These are phyloP conservation scores for Ormyrus pomaceus DNA, from an alignment of 2,888 invertebrate genomes.

Conservation along the genomic window DNA sequence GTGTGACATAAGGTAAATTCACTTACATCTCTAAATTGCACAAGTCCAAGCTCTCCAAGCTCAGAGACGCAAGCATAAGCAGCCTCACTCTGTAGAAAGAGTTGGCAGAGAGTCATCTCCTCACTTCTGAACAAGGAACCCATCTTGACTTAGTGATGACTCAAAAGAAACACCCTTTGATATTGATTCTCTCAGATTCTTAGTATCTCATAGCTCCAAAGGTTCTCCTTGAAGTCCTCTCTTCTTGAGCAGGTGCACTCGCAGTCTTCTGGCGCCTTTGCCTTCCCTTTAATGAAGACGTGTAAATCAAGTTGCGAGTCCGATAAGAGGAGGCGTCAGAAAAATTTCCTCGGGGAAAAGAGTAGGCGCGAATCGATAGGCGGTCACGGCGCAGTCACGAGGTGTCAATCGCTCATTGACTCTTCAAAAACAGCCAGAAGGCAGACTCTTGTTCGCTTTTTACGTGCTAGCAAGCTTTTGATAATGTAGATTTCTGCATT, in stretches of 20 bases:
- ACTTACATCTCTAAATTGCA: constrained; percentile 97
- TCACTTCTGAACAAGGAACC: constrained; percentile 97
- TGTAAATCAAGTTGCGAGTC: constrained; percentile 5
- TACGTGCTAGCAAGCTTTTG: not conserved
- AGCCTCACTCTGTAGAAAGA: constrained; percentile 98
- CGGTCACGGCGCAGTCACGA: constrained; percentile 54
- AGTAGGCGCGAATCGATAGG: constrained; percentile 49
- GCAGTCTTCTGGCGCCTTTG: not conserved
- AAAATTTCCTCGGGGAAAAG: constrained; percentile 40
- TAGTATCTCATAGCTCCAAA: constrained; percentile 24
- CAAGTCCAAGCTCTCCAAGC: constrained; percentile 96
- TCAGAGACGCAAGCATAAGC: constrained; percentile 99
- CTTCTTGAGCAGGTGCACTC: not conserved
- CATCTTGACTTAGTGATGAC: constrained; percentile 77
- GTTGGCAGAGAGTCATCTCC: constrained; percentile 98
- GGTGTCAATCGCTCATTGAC: constrained; percentile 44
- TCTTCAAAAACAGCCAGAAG: not conserved
- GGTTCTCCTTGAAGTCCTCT: not conserved
- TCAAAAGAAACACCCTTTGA: not conserved
- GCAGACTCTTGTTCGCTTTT: not conserved
- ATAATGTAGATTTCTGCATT: not conserved
- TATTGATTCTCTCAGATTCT: constrained; percentile 6
- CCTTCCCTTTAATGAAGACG: not conserved
- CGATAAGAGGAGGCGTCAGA: constrained; percentile 41
- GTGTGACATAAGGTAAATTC: constrained; percentile 47